Conservation (phyloP, 2,797 vertebrate genomes). For the Malacoctenus gilli region DNA sequence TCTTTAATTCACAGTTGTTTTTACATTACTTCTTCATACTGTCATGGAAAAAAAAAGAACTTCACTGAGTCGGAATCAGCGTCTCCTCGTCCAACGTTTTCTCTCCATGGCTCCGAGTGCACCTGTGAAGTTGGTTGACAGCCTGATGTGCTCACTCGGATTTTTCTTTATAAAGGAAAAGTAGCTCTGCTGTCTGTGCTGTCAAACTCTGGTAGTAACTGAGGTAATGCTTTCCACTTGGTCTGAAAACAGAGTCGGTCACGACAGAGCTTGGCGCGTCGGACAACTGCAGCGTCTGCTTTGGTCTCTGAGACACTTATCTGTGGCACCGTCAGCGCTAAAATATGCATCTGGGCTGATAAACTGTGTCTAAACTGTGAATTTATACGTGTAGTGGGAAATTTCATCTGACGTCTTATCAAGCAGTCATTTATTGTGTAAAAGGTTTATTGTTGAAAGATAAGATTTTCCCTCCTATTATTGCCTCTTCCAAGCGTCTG, state of each 20-base stretch:
- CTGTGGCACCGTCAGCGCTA: constrained; percentile 30
- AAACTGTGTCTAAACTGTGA: constrained; percentile 17
- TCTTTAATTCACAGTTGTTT: constrained; percentile 14
- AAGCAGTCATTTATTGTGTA: constrained; percentile 17
- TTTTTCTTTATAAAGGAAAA: too few species aligned
- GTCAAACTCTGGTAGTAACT: constrained; percentile 35
- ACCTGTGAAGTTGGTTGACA: constrained; percentile 28
- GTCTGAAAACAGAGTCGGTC: constrained; percentile 24
- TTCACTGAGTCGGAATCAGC: background rate
- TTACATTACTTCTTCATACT: too few species aligned
- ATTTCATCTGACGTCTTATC: constrained; percentile 9
- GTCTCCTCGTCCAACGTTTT: background rate
- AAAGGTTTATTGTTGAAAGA: background rate
- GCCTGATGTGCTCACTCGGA: constrained; percentile 15
- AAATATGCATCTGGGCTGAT: constrained; percentile 45
- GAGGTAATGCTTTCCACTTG: constrained; percentile 61
- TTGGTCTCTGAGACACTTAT: constrained; percentile 40
- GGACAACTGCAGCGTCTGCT: constrained; percentile 37
- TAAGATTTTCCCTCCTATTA: background rate
- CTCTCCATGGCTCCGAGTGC: too few species aligned
- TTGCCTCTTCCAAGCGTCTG: background rate
- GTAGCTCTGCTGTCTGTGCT: constrained; percentile 32
- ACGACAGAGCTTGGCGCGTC: constrained; percentile 42
- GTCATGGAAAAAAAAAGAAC: too few species aligned
- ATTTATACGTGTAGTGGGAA: constrained; percentile 15